Percentiles rank a stretch among this genome's conserved stretches.
Evolutionary conservation across 2,888 invertebrate species (phyloP).

Genomic region (Pantelozetes paolii): DNA sequence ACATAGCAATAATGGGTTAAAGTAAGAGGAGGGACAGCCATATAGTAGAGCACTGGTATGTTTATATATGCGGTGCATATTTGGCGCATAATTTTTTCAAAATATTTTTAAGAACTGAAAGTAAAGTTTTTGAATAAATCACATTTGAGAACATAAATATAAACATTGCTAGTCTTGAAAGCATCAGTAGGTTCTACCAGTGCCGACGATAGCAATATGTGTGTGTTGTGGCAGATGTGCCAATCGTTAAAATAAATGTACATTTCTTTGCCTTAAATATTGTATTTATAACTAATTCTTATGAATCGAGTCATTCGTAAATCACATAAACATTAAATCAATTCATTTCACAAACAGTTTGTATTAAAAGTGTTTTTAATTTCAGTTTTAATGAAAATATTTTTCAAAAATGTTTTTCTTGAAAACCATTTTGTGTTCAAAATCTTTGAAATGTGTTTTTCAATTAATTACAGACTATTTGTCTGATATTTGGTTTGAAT

Average conservation of each 20-base stretch:
- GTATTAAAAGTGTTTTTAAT: not conserved
- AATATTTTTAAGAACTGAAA: not conserved
- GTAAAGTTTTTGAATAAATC: not conserved
- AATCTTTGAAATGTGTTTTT: no score
- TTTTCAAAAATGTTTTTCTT: no score
- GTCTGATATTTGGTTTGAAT: no score
- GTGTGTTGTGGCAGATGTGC: conserved; percentile 33
- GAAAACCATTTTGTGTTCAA: no score
- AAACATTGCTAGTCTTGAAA: not conserved
- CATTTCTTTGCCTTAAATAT: not conserved
- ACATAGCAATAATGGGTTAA: no score
- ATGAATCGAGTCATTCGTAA: not conserved
- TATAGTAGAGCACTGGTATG: not conserved
- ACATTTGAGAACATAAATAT: conserved; percentile 16
- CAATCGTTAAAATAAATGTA: conserved; percentile 31
- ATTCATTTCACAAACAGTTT: not conserved
- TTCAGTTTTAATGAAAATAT: no score
- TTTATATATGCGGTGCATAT: not conserved
- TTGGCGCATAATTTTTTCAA: conserved; percentile 6
- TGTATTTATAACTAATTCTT: not conserved
- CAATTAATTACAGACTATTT: no score
- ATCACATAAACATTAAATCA: not conserved
- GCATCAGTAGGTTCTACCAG: not conserved
- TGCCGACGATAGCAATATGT: no score
- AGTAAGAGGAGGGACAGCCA: no score